A percentile compares a stretch with the other conserved stretches of the same genome.
Evolutionary conservation across 2,797 vertebrate genomes (phyloP).

Genomic region (Pyrocephalus nanus): DNA sequence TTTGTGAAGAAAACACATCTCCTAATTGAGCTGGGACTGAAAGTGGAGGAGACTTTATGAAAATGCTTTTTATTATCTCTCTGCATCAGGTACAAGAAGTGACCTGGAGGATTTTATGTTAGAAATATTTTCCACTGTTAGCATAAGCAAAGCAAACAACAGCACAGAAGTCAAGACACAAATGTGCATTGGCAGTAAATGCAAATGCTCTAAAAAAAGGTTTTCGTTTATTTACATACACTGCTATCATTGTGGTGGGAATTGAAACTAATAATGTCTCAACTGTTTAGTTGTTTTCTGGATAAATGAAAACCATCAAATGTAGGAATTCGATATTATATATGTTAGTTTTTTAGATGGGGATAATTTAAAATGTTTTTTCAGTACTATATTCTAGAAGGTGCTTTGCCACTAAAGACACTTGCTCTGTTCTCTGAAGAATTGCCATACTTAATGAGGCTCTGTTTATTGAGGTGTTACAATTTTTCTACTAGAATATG

Average conservation of each 20-base stretch:
- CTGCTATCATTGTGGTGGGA: background rate
- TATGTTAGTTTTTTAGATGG: background rate
- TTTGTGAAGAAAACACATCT: background rate
- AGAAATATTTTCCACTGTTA: conserved; percentile 11
- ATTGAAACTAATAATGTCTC: background rate
- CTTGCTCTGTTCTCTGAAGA: background rate
- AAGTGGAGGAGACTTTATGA: background rate
- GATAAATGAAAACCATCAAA: background rate
- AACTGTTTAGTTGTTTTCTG: background rate
- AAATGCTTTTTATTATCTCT: background rate
- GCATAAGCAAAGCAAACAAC: background rate
- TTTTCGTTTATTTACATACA: background rate
- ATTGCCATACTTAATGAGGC: background rate
- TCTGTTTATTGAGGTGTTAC: background rate
- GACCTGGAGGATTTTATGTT: conserved; percentile 11
- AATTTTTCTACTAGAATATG: conserved; percentile 5
- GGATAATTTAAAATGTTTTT: background rate
- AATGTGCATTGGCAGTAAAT: background rate
- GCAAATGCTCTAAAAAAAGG: background rate
- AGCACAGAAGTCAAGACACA: background rate
- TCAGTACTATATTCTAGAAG: background rate
- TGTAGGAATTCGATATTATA: background rate
- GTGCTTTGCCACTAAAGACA: background rate
- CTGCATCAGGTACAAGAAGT: background rate
- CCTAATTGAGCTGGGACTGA: background rate